These are phyloP conservation scores for Xenopus borealis DNA, from an alignment of 2,113 vertebrate species.

Conservation along the genomic window DNA sequence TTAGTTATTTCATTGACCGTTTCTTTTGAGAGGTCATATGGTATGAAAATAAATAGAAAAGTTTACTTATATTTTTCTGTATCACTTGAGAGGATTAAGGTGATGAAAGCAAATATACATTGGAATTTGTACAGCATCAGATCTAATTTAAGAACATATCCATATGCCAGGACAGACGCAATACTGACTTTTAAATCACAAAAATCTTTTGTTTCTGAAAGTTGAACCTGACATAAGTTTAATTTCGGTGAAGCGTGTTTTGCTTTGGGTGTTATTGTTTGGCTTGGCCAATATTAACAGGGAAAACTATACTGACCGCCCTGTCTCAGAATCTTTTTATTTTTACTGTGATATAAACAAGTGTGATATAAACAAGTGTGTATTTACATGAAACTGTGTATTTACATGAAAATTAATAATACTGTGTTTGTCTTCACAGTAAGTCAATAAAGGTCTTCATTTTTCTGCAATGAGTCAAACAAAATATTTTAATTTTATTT, in stretches of 20 bases:
- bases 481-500: slow-evolving; percentile 51
- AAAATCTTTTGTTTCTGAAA: slow-evolving; percentile 71
- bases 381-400: too few relatives aligned
- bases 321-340: slow-evolving; percentile 58
- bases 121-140: slow-evolving; percentile 69
- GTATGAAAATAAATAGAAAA: slow-evolving; percentile 52
- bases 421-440: slow-evolving; percentile 12
- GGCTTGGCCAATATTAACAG: slow-evolving; percentile 65
- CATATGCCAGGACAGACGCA: slow-evolving; percentile 56
- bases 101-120: slow-evolving; percentile 68
- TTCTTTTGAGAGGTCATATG: too few relatives aligned
- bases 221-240: slow-evolving; percentile 68
- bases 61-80: slow-evolving; percentile 66
- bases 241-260: slow-evolving; percentile 74
- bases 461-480: slow-evolving; percentile 60
- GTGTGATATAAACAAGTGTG: too few relatives aligned
- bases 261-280: slow-evolving; percentile 79
- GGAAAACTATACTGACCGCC: slow-evolving; percentile 64
- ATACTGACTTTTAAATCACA: slow-evolving; percentile 73
- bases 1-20: too few relatives aligned
- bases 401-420: too few relatives aligned
- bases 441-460: slow-evolving; percentile 51
- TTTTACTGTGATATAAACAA: slow-evolving; percentile 50
- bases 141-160: slow-evolving; percentile 69
- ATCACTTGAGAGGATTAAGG: slow-evolving; percentile 53